Evolutionary conservation across 2,888 invertebrate genomes (phyloP).

Genomic region (Tanytarsus gracilentus): DNA sequence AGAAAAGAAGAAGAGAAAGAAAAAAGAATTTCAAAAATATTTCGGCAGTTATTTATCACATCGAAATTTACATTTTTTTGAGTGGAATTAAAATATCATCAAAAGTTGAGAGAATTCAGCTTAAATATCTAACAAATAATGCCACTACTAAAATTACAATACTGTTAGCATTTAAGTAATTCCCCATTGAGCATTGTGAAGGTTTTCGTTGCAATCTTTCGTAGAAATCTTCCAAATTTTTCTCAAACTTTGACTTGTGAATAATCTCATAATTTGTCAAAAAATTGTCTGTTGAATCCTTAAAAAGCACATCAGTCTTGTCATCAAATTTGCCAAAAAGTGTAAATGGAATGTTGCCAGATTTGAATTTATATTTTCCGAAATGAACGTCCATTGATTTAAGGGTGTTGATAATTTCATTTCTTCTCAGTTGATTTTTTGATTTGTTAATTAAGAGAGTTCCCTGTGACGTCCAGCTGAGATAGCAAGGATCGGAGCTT

Average conservation of each 20-base stretch:
- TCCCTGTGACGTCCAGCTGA: slow-evolving; percentile 60
- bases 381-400: slow-evolving; percentile 61
- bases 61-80: not conserved
- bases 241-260: slow-evolving; percentile 1
- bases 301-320: slow-evolving; percentile 54
- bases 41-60: not conserved
- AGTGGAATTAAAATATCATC: too few species aligned
- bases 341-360: slow-evolving; percentile 54
- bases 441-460: slow-evolving; percentile 56
- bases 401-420: slow-evolving; percentile 62
- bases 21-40: not conserved
- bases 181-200: not conserved
- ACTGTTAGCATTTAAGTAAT: too few species aligned
- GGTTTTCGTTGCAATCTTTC: not conserved
- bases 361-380: slow-evolving; percentile 49
- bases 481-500: slow-evolving; percentile 45
- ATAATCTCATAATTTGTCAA: slow-evolving; percentile 12
- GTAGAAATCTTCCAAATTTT: slow-evolving; percentile 4
- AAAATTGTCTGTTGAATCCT: slow-evolving; percentile 6
- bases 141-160: too few species aligned
- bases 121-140: too few species aligned
- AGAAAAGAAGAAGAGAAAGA: not conserved
- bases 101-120: too few species aligned
- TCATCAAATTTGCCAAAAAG: slow-evolving; percentile 62
- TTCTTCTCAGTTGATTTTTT: slow-evolving; percentile 47